Base-by-base conservation (phyloP, 2,113 vertebrate genomes). In the Ictidomys tridecemlineatus region DNA sequence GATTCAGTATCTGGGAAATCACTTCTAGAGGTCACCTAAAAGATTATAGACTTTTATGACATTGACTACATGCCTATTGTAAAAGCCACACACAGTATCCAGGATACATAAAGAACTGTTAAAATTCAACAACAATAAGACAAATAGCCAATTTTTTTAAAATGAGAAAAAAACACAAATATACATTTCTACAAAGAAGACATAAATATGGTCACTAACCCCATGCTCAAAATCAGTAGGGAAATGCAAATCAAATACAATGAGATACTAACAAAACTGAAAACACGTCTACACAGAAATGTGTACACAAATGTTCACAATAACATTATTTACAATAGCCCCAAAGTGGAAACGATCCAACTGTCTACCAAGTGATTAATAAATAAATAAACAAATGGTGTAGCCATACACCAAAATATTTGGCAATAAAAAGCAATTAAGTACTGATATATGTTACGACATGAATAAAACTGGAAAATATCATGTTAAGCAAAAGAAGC, bases 111-210 rank as follows among this genome's bases (percentile, higher is more conserved):
- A 53, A 85, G 76, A 91, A 94, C 30, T 42, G 45, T 85, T 83
- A 85, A 70, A 89, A 48, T 13, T 94, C 61, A 70, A 91, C 26
- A 73, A 85, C 26, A 61, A 76, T 77, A 76, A 45, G 61, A 87
- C 45, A 96, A 87, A 90, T 4, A 76, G 16, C 37, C 13, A 26
- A 20, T 24, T 17, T 85, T 85, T 90, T 73, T 18, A n/a, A 96
- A 96, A 45, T 22, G 18, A 96, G 30, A 17, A 17, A 93, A 34
- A 76, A 8, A 86, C 76, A 0, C 83, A 56, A 87, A 48, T 32
- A 83, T 37, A 70, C 37, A 32, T 67, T 93, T 91, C 56, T 94
- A 89, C 53, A 96, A 78, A 95, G 73, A 56, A 82, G 58, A 89
- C 9, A 58, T 7, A 53, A 37, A 65, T 73, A 63, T 45, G 70